Evolutionary conservation across 2,113 vertebrate species (phyloP), one percentile per base, ranked within the genome.

Genomic region (Tauraco erythrolophus): DNA sequence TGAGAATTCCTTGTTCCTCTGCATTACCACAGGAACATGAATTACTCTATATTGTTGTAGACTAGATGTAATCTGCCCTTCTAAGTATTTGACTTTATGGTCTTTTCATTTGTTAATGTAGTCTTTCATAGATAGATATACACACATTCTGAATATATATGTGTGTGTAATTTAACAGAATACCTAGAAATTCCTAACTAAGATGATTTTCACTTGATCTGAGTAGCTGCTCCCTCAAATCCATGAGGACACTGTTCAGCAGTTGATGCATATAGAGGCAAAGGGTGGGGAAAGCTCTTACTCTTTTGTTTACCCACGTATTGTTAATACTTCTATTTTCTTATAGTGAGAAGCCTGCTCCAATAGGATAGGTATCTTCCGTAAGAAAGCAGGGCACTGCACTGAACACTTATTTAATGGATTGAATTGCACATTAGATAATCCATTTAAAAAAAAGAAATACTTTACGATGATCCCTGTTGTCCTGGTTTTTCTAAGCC

Each of bases 281-380:
- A 37, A 81, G 11, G 7, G 0, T 62, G 43, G 14, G 10, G 33
- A 37, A 60, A 53, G 19, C 33, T 46, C 27, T 13, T 53, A 0
- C 46, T 66, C 9, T 71, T 70, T 71, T 65, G 4, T 54, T 81
- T 50, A 4, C 6, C 9, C 35, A 1, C 0, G 0, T 64, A 11
- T 17, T 37, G 15, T 45, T 66, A 17, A 51, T 68, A 16, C 6
- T 37, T 69, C 14, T 58, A 3, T 51, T 71, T 78, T n/a, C 15
- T 45, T 37, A 9, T 1, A 35, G 19, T n/a, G 56, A 56, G 85
- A 90, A 54, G 24, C 39, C 46, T 81, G 21, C n/a, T 28, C 11
- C 4, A 19, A 9, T 14, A 61, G 25, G 19, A 9, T 19, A n/a
- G 27, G 4, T 82, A 14, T 56, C 7, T n/a, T 51, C 74, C 85